Evolutionary conservation across 2,888 invertebrate species (phyloP), one percentile per base, ranked within the genome.

Genomic region (Hololepta plana): DNA sequence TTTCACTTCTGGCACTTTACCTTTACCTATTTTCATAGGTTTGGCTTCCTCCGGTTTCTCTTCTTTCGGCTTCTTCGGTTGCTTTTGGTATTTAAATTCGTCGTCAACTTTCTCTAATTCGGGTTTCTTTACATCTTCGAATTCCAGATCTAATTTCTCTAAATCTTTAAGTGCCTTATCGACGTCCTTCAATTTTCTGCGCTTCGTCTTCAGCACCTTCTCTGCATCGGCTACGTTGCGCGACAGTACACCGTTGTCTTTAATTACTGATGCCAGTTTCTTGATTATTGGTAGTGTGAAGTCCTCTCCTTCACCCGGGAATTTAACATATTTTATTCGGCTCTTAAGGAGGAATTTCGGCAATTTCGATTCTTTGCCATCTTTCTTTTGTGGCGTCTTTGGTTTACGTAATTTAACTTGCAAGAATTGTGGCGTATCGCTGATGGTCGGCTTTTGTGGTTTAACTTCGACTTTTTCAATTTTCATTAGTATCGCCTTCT

Each of bases 401-500:
- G 53, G 44, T 42, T 58, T 59, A 30, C 47, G 53, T 23, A 57
- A 38, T 43, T 57, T 57, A 23, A 76, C 55, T 47, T 70, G 62
- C 26, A 67, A 64, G 37, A 72, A 66, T 23, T 43, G 40, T 24
- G 56, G 40, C 14, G 64, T 62, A 39, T 67, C 60, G 11, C 59
- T 55, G 31, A 68, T 64, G 47, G 68, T 61, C 8, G 72, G 38
- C 44, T 67, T 62, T 14, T 60, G 63, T 1, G 68, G 53, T 43
- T 64, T 59, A 3, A 68, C 49, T 38, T 64, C 59, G 37, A 27
- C 32, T 20, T 35, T 32, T 12, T 24, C 19, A 24, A 27, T 24
- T 24, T 29, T 20, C 15, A 14, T 23, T 17, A 16, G 12, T 20
- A 9, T 13, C 16, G 20, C 23, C 27, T 24, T 29, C 26, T 15